Evolutionary conservation across 2,113 vertebrate genomes (phyloP).

Genomic region (Chionodraco myersi): DNA sequence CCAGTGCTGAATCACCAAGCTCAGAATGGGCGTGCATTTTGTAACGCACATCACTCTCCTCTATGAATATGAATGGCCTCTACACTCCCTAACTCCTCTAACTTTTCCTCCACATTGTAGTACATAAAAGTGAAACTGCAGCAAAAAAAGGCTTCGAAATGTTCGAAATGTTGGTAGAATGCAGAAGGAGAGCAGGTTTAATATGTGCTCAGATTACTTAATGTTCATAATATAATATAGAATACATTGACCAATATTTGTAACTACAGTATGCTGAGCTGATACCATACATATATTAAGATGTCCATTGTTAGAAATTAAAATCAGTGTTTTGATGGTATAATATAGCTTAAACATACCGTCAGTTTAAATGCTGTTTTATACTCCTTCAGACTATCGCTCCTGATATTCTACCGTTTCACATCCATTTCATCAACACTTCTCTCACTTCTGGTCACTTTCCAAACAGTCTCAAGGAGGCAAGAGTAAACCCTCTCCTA

Average conservation of each 20-base stretch:
- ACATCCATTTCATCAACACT: too few relatives aligned
- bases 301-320: too few relatives aligned
- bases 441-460: too few relatives aligned
- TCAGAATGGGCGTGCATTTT: slow-evolving; percentile 46
- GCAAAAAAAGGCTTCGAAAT: slow-evolving; percentile 9
- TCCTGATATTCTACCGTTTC: too few relatives aligned
- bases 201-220: not conserved
- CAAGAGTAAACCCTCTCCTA: too few relatives aligned
- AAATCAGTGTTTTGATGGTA: too few relatives aligned
- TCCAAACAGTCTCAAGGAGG: too few relatives aligned
- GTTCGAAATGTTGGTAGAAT: not conserved
- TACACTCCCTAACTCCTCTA: slow-evolving; percentile 17
- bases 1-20: slow-evolving; percentile 68
- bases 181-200: not conserved
- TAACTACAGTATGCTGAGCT: not conserved
- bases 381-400: too few relatives aligned
- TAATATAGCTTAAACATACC: too few relatives aligned
- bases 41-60: slow-evolving; percentile 36
- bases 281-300: too few relatives aligned
- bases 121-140: slow-evolving; percentile 1
- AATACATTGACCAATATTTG: not conserved
- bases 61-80: slow-evolving; percentile 61
- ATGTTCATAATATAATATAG: not conserved
- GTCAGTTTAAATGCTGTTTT: too few relatives aligned
- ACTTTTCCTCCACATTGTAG: slow-evolving; percentile 42